phyloP scores from a whole-genome alignment of 2,888 invertebrate species.

The Campaea margaritaria region DNA sequence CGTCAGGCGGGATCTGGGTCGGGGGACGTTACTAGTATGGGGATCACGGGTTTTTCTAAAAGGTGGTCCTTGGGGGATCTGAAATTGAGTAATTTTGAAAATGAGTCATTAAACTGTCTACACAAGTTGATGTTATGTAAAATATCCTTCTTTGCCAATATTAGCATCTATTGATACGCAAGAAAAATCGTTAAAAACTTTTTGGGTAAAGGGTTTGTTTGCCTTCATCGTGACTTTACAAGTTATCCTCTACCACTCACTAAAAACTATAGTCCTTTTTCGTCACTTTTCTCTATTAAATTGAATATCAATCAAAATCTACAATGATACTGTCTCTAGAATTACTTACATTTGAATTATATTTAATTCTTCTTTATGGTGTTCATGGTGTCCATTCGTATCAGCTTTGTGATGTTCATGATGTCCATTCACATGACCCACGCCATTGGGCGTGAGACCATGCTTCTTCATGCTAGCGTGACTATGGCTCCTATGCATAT shows the following conservation, averaged over 20 bases:
- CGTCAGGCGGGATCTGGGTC: slow-evolving; percentile 72
- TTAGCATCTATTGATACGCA: too few relatives aligned
- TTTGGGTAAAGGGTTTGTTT: too few relatives aligned
- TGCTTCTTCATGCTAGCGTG: slow-evolving; percentile 79
- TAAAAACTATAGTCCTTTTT: too few relatives aligned
- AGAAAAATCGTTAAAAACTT: too few relatives aligned
- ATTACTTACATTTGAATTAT: slow-evolving; percentile 72
- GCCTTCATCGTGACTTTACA: too few relatives aligned
- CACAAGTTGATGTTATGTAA: too few relatives aligned
- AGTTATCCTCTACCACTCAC: too few relatives aligned
- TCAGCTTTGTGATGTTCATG: slow-evolving; percentile 59
- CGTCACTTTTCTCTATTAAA: too few relatives aligned
- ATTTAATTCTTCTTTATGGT: slow-evolving; percentile 54
- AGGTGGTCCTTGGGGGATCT: slow-evolving; percentile 74
- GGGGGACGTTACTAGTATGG: slow-evolving; percentile 75
- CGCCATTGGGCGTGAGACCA: slow-evolving; percentile 70
- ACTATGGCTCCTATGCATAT: slow-evolving; percentile 77
- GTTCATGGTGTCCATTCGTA: slow-evolving; percentile 45
- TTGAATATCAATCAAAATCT: too few relatives aligned
- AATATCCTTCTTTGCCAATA: too few relatives aligned
- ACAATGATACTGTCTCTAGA: too few relatives aligned
- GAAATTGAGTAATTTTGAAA: slow-evolving; percentile 34
- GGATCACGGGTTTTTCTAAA: slow-evolving; percentile 67
- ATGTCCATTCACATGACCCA: slow-evolving; percentile 68
- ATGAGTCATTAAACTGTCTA: background rate